A percentile compares a stretch with the other conserved stretches of the same genome.
Evolutionary conservation across 2,113 vertebrate species (phyloP).

Genomic region (Malurus elegans): DNA sequence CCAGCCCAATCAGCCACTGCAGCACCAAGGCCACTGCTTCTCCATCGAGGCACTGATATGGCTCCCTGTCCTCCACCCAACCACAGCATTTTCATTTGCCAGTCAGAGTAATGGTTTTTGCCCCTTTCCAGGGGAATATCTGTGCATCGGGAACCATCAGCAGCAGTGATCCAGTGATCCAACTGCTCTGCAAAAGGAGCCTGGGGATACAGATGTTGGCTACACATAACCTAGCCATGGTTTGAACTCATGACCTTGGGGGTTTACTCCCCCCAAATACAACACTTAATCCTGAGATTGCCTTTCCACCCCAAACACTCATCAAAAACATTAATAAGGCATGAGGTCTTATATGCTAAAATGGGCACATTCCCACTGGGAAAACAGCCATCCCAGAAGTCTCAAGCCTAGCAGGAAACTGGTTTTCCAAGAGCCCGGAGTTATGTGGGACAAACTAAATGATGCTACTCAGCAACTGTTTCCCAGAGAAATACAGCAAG

Average conservation of each 20-base stretch:
- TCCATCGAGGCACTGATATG: neutral
- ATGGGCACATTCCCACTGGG: slow-evolving; percentile 37
- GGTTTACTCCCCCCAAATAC: neutral
- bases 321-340: slow-evolving; percentile 14
- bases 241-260: neutral
- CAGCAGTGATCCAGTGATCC: neutral
- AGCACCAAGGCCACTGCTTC: neutral
- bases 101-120: neutral
- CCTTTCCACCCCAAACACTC: neutral
- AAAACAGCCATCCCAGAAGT: slow-evolving; percentile 31
- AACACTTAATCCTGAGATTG: neutral
- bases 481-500: slow-evolving; percentile 56
- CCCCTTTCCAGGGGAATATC: neutral
- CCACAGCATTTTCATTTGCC: neutral
- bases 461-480: slow-evolving; percentile 57
- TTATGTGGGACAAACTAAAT: slow-evolving; percentile 44
- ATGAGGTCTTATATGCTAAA: slow-evolving; percentile 38
- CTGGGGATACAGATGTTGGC: neutral
- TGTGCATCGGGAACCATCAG: fast-evolving
- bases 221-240: neutral
- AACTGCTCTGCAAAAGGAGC: neutral
- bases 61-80: neutral
- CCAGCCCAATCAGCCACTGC: neutral
- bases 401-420: slow-evolving; percentile 59
- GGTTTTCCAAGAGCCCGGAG: slow-evolving; percentile 28